Conservation (phyloP, 1,140 invertebrate genomes). For the Aphidius gifuensis region DNA sequence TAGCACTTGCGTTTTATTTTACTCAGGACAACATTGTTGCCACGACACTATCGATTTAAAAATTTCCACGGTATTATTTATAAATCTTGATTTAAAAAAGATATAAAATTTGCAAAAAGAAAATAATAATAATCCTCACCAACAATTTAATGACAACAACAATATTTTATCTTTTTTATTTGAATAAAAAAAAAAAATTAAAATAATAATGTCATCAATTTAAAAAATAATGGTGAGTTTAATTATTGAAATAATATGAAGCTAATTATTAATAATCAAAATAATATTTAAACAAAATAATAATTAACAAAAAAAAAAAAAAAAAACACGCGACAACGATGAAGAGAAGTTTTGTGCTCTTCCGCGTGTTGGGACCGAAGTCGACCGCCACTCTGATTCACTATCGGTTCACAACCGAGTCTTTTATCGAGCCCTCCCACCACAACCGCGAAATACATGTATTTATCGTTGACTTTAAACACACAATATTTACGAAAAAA, state of each 20-base stretch:
- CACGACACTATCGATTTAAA: conserved; percentile 41
- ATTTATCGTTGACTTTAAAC: not conserved
- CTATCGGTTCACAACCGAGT: conserved; percentile 47
- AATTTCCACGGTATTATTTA: conserved; percentile 22
- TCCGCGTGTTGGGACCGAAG: conserved; percentile 35
- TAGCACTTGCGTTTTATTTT: too few species aligned
- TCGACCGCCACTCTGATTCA: conserved; percentile 50
- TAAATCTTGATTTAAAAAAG: too few species aligned
- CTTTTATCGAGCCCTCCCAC: conserved; percentile 51
- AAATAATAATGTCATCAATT: too few species aligned
- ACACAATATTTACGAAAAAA: not conserved
- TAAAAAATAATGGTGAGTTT: too few species aligned
- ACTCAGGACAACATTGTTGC: conserved; percentile 34
- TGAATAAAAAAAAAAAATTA: too few species aligned
- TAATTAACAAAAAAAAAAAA: not conserved
- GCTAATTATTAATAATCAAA: too few species aligned
- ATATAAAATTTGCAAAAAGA: too few species aligned
- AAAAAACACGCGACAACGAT: conserved; percentile 13
- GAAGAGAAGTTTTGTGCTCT: conserved; percentile 21
- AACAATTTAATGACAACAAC: not conserved
- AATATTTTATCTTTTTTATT: not conserved
- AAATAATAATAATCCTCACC: not conserved
- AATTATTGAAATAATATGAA: too few species aligned
- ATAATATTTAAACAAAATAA: not conserved
- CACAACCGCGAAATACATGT: conserved; percentile 15